These are phyloP conservation scores for Perizoma affinitatum DNA, from an alignment of 2,888 invertebrate genomes.

Conservation along the genomic window DNA sequence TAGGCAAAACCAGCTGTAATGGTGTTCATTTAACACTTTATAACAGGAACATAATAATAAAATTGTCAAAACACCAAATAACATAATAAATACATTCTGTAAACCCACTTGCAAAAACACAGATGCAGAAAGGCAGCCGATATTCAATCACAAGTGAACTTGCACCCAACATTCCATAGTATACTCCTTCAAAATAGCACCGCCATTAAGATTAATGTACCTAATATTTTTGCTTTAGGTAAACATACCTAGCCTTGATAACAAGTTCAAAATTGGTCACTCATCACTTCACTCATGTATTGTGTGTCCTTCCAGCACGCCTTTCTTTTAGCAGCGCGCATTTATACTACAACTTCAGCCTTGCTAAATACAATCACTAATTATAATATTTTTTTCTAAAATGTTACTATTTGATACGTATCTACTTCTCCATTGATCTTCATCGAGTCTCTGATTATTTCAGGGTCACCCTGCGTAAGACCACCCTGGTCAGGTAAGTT, in stretches of 20 bases:
- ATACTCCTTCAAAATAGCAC: conserved; percentile 77
- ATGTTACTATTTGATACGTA: no score
- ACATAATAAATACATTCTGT: conserved; percentile 57
- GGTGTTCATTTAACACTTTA: conserved; percentile 38
- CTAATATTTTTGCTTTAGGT: conserved; percentile 44
- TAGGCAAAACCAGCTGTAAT: conserved; percentile 26
- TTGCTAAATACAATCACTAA: no score
- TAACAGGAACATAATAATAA: conserved; percentile 71
- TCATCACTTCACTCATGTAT: conserved; percentile 22
- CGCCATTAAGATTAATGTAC: conserved; percentile 67
- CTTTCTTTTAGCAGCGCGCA: no score
- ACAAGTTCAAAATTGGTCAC: conserved; percentile 60
- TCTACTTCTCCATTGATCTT: no score
- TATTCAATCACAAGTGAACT: conserved; percentile 53
- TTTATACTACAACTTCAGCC: no score
- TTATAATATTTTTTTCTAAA: no score
- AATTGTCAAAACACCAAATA: conserved; percentile 72
- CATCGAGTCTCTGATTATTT: no score
- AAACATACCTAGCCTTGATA: conserved; percentile 45
- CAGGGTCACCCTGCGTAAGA: no score
- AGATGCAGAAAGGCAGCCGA: not conserved
- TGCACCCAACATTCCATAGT: conserved; percentile 61
- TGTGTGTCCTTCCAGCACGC: no score
- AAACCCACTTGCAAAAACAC: conserved; percentile 48
- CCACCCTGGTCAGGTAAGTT: no score